Base-by-base conservation (phyloP, 2,113 vertebrate genomes). In the Rattus rattus region DNA sequence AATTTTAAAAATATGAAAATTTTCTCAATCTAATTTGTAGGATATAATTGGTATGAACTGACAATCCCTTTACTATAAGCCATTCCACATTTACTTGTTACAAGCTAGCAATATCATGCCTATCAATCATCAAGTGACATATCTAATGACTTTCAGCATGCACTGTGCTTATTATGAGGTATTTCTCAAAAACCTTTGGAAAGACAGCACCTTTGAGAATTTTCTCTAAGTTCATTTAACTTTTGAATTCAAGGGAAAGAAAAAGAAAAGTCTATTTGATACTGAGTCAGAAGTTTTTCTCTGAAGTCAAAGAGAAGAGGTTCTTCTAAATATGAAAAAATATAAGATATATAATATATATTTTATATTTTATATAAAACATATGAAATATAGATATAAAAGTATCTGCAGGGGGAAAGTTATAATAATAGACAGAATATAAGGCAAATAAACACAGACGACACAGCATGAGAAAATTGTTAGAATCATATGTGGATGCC, bases 171-270 rank as follows among this genome's bases (percentile, higher is more conserved):
- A 33, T n/a, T 76, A 39, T 56, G n/a, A 77, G 2, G 0, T 9
- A 76, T 70, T 90, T 81, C 3, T 65, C 22, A 36, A 87, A 90
- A 83, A 10, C 39, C 76, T 72, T 19, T 92, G 6, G 83, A 52
- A 17, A 88, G 33, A 16, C 75, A 63, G 17, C 12, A 70, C 80
- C 3, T 28, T 65, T 76, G 12, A 63, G n/a, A 65, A 10, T 81
- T 92, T 72, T 49, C 13, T 65, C 20, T 6, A 36, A 13, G 6
- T 26, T 76, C 11, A 59, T 69, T 49, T 81, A 92, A 1, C 30
- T 87, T 92, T 81, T 72, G 16, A 90, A 16, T 86, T 76, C 19
- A 92, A 54, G 26, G 52, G n/a, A 87, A 94, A 84, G 91, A 2
- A 24, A 87, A 28, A 47, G 47, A 2, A 56, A 39, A 65, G 63